Evolutionary conservation across 2,797 vertebrate species (phyloP).

Genomic region (Clarias fuscus): DNA sequence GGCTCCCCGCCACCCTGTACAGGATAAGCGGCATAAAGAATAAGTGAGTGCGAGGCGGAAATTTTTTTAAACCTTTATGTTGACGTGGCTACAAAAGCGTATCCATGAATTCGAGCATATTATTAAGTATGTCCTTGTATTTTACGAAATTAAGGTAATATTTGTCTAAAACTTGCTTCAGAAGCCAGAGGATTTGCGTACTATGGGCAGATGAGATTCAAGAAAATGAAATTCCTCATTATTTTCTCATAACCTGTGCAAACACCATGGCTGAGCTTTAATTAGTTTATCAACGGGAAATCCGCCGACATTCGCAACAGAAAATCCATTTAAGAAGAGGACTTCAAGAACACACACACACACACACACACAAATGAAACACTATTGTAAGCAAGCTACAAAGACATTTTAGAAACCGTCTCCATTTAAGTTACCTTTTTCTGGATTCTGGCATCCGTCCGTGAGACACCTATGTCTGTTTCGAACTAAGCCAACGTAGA

Average conservation of each 20-base stretch:
- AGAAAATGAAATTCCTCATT: constrained; percentile 41
- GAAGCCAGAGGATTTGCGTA: not conserved
- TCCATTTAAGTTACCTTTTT: constrained; percentile 59
- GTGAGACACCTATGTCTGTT: constrained; percentile 60
- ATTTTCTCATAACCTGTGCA: constrained; percentile 40
- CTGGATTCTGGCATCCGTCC: constrained; percentile 23
- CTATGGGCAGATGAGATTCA: constrained; percentile 22
- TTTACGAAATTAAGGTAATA: constrained; percentile 1
- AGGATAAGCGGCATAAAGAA: too few species aligned
- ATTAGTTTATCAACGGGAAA: not conserved
- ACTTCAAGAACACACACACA: not conserved
- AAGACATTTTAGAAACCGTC: not conserved
- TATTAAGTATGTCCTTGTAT: not conserved
- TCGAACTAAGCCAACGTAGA: constrained; percentile 64
- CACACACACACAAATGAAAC: too few species aligned
- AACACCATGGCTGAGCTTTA: constrained; percentile 38
- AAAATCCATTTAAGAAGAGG: not conserved
- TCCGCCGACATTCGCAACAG: not conserved
- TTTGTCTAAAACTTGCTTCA: not conserved
- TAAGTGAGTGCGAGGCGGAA: too few species aligned
- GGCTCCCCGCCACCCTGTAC: too few species aligned
- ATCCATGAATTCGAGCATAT: not conserved
- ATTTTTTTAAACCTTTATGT: not conserved
- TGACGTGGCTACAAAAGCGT: not conserved
- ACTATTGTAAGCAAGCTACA: not conserved